These are phyloP conservation scores for Varanus salvator DNA, from an alignment of 2,113 vertebrate species.

Conservation along the genomic window DNA sequence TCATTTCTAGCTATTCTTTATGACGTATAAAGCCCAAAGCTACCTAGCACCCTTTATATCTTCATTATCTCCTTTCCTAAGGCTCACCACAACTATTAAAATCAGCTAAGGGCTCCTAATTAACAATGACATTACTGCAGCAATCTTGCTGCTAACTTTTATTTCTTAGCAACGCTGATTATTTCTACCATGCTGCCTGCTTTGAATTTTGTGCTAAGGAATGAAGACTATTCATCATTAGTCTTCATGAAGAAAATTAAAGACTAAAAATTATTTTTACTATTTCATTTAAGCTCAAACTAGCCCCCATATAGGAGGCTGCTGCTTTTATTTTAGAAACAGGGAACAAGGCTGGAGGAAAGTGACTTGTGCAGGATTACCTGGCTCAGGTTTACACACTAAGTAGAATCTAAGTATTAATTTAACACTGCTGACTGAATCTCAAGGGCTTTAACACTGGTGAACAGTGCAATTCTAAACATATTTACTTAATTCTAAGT, in stretches of 20 bases:
- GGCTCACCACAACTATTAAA: neutral
- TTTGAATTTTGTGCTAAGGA: neutral
- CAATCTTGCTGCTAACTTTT: neutral
- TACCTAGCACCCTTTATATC: neutral
- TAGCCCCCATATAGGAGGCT: neutral
- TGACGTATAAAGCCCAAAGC: neutral
- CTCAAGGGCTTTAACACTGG: neutral
- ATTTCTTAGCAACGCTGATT: neutral
- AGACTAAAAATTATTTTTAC: neutral
- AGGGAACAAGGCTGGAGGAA: neutral
- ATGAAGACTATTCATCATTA: too few relatives aligned
- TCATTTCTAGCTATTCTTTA: neutral
- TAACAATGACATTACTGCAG: neutral
- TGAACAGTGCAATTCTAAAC: neutral
- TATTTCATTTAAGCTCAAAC: neutral
- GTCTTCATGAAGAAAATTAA: too few relatives aligned
- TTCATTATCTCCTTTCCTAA: neutral
- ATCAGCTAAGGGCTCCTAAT: neutral
- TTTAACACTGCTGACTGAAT: neutral
- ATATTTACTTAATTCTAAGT: too few relatives aligned
- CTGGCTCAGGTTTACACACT: neutral
- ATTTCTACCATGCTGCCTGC: neutral
- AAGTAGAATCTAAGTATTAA: neutral
- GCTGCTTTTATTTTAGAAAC: neutral
- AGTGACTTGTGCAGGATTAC: neutral